Conservation (phyloP, 2,113 vertebrate species). For the Aptenodytes forsteri region DNA sequence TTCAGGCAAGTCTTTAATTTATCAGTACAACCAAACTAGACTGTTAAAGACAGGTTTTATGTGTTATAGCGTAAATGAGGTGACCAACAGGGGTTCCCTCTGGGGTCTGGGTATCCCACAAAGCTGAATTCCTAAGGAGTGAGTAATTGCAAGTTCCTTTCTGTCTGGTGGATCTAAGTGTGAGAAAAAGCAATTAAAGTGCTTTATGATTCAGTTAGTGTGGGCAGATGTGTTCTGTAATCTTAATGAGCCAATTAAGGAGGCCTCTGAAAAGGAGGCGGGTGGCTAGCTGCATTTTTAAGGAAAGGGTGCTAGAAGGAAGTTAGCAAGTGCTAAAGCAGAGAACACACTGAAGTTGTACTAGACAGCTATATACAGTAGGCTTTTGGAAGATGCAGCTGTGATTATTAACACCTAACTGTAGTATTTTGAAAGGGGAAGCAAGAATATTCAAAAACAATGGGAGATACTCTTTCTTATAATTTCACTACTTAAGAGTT, state of each 20-base stretch:
- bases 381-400: background rate
- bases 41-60: background rate
- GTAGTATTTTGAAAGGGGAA: background rate
- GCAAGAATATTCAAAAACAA: background rate
- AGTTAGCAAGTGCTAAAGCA: background rate
- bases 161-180: background rate
- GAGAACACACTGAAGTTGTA: background rate
- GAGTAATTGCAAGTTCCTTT: background rate
- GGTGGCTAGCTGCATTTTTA: background rate
- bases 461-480: background rate
- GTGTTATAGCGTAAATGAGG: background rate
- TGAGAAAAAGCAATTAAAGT: background rate
- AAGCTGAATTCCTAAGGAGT: background rate
- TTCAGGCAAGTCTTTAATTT: background rate
- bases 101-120: background rate
- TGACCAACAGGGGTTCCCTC: background rate
- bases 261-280: background rate
- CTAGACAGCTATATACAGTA: background rate
- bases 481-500: background rate
- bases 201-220: background rate
- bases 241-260: background rate
- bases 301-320: background rate
- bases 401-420: background rate
- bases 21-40: background rate
- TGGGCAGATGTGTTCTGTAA: background rate